phyloP scores from a whole-genome alignment of 2,888 invertebrate genomes.

The Scaptomyza parva region DNA sequence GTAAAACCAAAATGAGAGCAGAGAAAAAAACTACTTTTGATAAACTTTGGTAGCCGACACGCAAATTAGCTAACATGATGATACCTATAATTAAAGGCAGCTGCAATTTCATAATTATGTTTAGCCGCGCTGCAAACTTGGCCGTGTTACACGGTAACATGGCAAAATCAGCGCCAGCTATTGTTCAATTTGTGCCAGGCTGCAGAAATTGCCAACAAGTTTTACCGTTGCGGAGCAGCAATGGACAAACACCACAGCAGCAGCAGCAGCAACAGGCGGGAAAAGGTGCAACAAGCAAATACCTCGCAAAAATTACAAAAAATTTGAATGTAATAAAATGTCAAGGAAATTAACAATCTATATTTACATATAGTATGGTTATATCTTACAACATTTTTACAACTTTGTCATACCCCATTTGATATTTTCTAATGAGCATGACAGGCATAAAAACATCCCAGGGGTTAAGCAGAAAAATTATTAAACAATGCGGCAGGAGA shows the following conservation, averaged over 20 bases:
- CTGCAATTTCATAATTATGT: slow-evolving; percentile 68
- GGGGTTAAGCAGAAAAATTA: slow-evolving; percentile 65
- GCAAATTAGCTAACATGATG: slow-evolving; percentile 60
- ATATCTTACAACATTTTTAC: too few species aligned
- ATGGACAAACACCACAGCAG: slow-evolving; percentile 50
- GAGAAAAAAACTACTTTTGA: slow-evolving; percentile 33
- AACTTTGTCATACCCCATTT: background rate
- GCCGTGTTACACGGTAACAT: slow-evolving; percentile 22
- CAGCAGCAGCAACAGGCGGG: slow-evolving; percentile 6
- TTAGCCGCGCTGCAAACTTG: slow-evolving; percentile 44
- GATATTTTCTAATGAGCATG: background rate
- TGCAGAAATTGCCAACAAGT: slow-evolving; percentile 58
- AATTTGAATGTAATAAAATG: too few species aligned
- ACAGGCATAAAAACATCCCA: slow-evolving; percentile 8
- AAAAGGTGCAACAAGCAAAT: background rate
- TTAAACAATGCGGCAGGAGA: slow-evolving; percentile 63
- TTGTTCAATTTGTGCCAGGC: slow-evolving; percentile 43
- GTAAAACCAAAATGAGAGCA: slow-evolving; percentile 11
- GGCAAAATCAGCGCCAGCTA: slow-evolving; percentile 25
- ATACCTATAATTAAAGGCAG: slow-evolving; percentile 52
- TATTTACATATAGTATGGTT: too few species aligned
- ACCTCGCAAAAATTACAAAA: background rate
- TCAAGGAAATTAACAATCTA: too few species aligned
- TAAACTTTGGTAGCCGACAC: slow-evolving; percentile 39
- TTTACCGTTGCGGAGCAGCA: slow-evolving; percentile 44